Conservation (phyloP, 2,888 invertebrate species). For the Thalpophila matura region DNA sequence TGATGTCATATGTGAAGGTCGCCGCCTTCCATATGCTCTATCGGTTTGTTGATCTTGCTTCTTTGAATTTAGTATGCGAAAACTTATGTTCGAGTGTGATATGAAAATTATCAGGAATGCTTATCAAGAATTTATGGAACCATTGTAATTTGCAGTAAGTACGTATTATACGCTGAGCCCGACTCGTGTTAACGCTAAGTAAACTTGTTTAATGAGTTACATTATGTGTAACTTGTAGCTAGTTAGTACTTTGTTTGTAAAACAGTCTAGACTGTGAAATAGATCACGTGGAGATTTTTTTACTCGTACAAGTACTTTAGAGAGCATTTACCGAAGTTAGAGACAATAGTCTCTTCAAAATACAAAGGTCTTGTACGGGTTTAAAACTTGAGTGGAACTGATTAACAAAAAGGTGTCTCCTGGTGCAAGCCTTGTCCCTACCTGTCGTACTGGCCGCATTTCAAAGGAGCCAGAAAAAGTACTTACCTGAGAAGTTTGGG, state of each 20-base stretch:
- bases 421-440: slow-evolving; percentile 32
- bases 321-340: slow-evolving; percentile 1
- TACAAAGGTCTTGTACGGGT: slow-evolving; percentile 35
- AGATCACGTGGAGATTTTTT: slow-evolving; percentile 39
- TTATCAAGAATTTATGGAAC: slow-evolving; percentile 70
- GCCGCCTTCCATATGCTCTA: slow-evolving; percentile 78
- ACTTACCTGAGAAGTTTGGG: slow-evolving; percentile 52
- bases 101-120: slow-evolving; percentile 73
- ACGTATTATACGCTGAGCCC: slow-evolving; percentile 29
- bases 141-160: slow-evolving; percentile 66
- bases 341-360: slow-evolving; percentile 42
- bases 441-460: slow-evolving; percentile 49
- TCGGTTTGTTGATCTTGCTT: slow-evolving; percentile 70
- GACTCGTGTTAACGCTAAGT: slow-evolving; percentile 25
- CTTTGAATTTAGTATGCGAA: slow-evolving; percentile 65
- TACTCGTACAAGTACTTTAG: slow-evolving; percentile 20
- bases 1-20: slow-evolving; percentile 89
- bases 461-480: slow-evolving; percentile 50
- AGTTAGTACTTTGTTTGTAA: slow-evolving; percentile 47
- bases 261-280: slow-evolving; percentile 34
- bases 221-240: slow-evolving; percentile 44
- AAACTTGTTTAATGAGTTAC: slow-evolving; percentile 52
- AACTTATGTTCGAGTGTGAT: slow-evolving; percentile 61
- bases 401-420: slow-evolving; percentile 49
- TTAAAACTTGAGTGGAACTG: slow-evolving; percentile 35